Conservation (phyloP, 2,797 vertebrate genomes). For the Rhyacichthys aspro region DNA sequence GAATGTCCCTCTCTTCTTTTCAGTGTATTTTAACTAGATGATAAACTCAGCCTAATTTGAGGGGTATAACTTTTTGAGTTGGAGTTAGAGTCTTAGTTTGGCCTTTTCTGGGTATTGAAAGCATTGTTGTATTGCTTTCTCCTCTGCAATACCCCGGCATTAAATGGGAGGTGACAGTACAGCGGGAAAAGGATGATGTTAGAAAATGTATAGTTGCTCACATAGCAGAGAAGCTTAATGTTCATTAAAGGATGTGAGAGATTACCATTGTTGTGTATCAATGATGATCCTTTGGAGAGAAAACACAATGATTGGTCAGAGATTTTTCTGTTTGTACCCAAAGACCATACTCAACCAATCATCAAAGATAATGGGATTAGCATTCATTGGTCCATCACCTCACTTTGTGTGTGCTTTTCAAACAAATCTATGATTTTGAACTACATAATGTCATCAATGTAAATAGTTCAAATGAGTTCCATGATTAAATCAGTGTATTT, state of each 20-base stretch:
- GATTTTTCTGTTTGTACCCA: constrained; percentile 73
- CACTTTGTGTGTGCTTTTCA: constrained; percentile 41
- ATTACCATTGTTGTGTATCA: constrained; percentile 85
- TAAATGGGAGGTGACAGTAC: constrained; percentile 66
- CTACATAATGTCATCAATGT: constrained; percentile 46
- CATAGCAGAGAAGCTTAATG: constrained; percentile 72
- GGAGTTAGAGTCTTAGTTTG: neutral
- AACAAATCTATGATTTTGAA: constrained; percentile 55
- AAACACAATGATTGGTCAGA: constrained; percentile 81
- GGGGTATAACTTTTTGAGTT: neutral
- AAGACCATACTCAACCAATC: constrained; percentile 71
- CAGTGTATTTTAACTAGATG: neutral
- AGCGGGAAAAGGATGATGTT: constrained; percentile 76
- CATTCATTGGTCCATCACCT: constrained; percentile 69
- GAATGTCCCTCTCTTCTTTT: neutral
- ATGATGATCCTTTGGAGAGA: constrained; percentile 81
- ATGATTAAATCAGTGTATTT: constrained; percentile 36
- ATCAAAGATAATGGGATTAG: constrained; percentile 71
- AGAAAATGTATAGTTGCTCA: constrained; percentile 73
- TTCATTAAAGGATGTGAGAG: constrained; percentile 78
- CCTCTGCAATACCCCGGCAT: constrained; percentile 53
- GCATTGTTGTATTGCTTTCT: constrained; percentile 27
- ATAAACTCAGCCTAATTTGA: neutral
- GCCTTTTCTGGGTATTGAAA: constrained; percentile 13
- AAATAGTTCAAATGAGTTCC: constrained; percentile 23